Base-by-base conservation (phyloP, 1,140 invertebrate genomes). In the Eumaeus atala region DNA sequence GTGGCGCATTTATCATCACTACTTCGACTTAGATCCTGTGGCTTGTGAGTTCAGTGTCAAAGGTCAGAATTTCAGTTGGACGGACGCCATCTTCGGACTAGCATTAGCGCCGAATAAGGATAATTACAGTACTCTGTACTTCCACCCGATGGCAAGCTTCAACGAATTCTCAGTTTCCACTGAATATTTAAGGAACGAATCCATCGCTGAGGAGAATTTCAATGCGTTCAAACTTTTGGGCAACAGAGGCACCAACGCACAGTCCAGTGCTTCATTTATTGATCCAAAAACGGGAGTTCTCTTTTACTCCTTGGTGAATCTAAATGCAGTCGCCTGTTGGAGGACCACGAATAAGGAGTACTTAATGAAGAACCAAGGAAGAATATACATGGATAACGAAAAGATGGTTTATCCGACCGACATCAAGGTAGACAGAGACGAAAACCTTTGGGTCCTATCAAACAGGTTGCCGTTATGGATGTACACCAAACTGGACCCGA, bases 261-360 rank as follows among this genome's bases (percentile, higher is more conserved):
- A 95, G 70, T 92, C 93, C 11, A 93, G 92, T 53, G 91, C 91
- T 0, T 92, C 92, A 12, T 94, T 93, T 60, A 70, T 94, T 9
- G 92, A 95, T 64, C 89, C 90, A 11, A 90, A 90, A 48, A 92
- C 91, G 0, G 92, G 92, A 1, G 91, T 95, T 9, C 77, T 95
- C 0, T 93, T 95, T 72, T 95, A 95, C 72, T 91, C 92, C 1
- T 82, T 94, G 42, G 89, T 93, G 0, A 94, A 94, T 74, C 74
- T 93, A 12, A 93, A 95, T 66, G 91, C 93, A 1, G 89, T 95
- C 0, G 93, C 92, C 1, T 95, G 93, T 63, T 95, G 94, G 94
- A 92, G 90, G 53, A 93, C 92, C 0, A 90, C 90, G 0, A 91
- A 89, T 53, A 90, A 90, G 5, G 87, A 87, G 0, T 93, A 93